Base-by-base conservation (phyloP, 2,113 vertebrate genomes). In the Cichladusa arquata region DNA sequence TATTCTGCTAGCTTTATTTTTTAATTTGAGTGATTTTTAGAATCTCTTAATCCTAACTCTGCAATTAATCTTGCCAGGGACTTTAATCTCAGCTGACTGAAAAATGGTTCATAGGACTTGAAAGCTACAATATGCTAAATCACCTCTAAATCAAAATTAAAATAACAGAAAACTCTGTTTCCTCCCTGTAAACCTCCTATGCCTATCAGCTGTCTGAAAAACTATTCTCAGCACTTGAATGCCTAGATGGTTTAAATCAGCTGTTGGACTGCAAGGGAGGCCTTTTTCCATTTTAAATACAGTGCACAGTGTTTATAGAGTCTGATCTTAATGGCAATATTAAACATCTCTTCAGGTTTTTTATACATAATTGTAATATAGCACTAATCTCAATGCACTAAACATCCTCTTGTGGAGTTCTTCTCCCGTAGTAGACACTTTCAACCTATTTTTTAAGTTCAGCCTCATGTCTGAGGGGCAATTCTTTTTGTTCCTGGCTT, bases 41-140 rank as follows among this genome's bases (percentile, higher is more conserved):
- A 95, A 96, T 96, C 85, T 92, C 88, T 94, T 96, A 97, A 96
- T 94, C 73, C 73, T 72, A 93, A 73, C 56, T 88, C 56, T 91
- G 34, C 77, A 97, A 72, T 97, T 97, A 92, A 71, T 97, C 50
- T 91, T 94, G 84, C 81, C 94, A 56, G 88, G 70, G 57, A 66
- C 88, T 95, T 83, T 89, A 95, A 93, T 97, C 73, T 94, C 86
- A 96, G 5, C 20, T 95, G 71, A 80, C 81, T 84, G 86, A 97
- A 95, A 94, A 97, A 60, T 66, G 91, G 48, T 78, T 93, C 19
- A 4, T 26, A 88, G 84, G 33, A 93, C 58, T 90, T 90, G 74
- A 93, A 90, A 95, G 94, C 81, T 92, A 44, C 67, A 94, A 51
- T 88, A 90, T 79, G 82, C 88, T 94, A 86, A 93, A 94, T 90